These are phyloP conservation scores for Colostygia pectinataria DNA, from an alignment of 2,888 invertebrate species.

Conservation along the genomic window DNA sequence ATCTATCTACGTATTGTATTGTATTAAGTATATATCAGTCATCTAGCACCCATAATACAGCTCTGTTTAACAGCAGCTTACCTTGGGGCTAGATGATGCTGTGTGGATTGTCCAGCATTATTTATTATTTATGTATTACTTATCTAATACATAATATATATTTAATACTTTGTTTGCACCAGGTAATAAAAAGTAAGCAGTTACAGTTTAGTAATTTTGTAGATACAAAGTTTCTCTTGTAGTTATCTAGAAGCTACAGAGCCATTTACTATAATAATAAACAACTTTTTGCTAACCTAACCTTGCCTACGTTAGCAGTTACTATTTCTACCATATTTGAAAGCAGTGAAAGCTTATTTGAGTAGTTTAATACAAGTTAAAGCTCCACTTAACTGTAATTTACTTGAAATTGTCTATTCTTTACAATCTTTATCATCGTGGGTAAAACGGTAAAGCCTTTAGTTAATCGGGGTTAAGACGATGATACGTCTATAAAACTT, in stretches of 20 bases:
- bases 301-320: slow-evolving; percentile 31
- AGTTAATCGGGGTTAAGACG: slow-evolving; percentile 19
- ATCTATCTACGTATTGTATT: too few species aligned
- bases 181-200: too few species aligned
- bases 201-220: slow-evolving; percentile 1
- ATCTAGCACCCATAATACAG: too few species aligned
- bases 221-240: slow-evolving; percentile 32
- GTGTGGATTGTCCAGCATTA: too few species aligned
- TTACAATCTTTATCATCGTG: slow-evolving; percentile 22
- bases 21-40: too few species aligned
- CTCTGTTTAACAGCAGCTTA: too few species aligned
- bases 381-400: slow-evolving; percentile 43
- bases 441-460: slow-evolving; percentile 15
- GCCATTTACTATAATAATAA: slow-evolving; percentile 46
- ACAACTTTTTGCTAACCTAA: slow-evolving; percentile 48
- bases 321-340: slow-evolving; percentile 43
- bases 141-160: too few species aligned
- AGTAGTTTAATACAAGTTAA: slow-evolving; percentile 46
- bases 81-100: too few species aligned
- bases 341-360: slow-evolving; percentile 57
- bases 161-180: too few species aligned
- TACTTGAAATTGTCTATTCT: slow-evolving; percentile 43
- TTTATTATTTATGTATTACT: too few species aligned
- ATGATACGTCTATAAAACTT: slow-evolving; percentile 26
- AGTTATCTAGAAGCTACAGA: slow-evolving; percentile 31